Evolutionary conservation across 2,888 invertebrate genomes (phyloP).

Genomic region (Melinaea menophilus): DNA sequence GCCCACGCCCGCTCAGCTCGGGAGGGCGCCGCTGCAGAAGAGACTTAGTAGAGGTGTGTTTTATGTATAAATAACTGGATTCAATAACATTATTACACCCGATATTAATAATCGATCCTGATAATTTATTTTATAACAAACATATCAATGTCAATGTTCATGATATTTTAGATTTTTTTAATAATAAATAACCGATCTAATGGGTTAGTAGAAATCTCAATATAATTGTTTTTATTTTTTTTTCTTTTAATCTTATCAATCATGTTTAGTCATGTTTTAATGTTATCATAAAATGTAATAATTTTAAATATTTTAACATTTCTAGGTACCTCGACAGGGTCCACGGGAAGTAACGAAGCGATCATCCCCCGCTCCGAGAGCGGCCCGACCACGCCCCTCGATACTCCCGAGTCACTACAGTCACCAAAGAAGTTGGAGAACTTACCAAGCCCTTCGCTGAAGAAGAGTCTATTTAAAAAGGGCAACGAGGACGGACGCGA

Average conservation of each 20-base stretch:
- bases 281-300: constrained; percentile 5
- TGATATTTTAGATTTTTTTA: too few relatives aligned
- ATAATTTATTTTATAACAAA: too few relatives aligned
- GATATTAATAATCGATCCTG: too few relatives aligned
- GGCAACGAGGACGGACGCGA: constrained; percentile 95
- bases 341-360: constrained; percentile 53
- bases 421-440: constrained; percentile 51
- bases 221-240: too few relatives aligned
- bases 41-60: constrained; percentile 87
- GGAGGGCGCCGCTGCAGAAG: constrained; percentile 92
- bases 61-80: not conserved
- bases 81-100: too few relatives aligned
- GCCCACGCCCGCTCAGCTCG: constrained; percentile 96
- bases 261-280: constrained; percentile 1
- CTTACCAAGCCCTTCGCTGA: constrained; percentile 81
- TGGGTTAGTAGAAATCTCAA: too few relatives aligned
- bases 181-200: too few relatives aligned
- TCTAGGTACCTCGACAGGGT: constrained; percentile 64
- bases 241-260: too few relatives aligned
- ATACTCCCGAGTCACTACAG: constrained; percentile 32
- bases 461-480: constrained; percentile 89
- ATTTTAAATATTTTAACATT: not conserved
- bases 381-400: constrained; percentile 40
- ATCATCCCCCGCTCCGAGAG: constrained; percentile 41
- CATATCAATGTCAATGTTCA: too few relatives aligned